These are phyloP conservation scores for Diplolepis rosae DNA, from an alignment of 2,888 invertebrate species.

Conservation along the genomic window DNA sequence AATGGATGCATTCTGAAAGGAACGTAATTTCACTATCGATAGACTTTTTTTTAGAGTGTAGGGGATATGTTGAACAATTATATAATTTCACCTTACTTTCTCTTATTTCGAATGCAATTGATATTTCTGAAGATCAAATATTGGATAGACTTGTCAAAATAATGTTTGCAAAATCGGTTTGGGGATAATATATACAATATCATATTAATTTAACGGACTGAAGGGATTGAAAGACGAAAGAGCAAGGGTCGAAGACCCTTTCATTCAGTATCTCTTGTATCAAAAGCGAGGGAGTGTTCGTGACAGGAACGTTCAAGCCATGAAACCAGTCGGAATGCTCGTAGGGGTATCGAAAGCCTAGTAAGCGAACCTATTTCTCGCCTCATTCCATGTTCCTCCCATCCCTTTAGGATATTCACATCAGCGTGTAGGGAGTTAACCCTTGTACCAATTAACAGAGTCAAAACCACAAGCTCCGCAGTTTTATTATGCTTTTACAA, in stretches of 20 bases:
- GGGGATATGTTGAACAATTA: no score
- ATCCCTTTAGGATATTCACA: not conserved
- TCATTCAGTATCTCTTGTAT: conserved; percentile 27
- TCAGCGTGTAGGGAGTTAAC: not conserved
- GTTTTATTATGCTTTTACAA: no score
- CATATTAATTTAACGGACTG: not conserved
- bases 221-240: not conserved
- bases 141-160: no score
- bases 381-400: not conserved
- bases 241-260: conserved; percentile 20
- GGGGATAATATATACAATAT: not conserved
- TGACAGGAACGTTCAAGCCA: conserved; percentile 24
- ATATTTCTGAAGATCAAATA: no score
- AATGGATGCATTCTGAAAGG: no score
- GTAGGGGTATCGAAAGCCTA: conserved; percentile 3
- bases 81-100: no score
- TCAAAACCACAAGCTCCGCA: no score
- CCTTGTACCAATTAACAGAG: conserved; percentile 1
- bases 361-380: not conserved
- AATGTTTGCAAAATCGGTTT: not conserved
- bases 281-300: conserved; percentile 14
- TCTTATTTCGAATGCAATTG: no score
- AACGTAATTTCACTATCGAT: no score
- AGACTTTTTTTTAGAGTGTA: no score
- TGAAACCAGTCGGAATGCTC: conserved; percentile 4